Conservation (phyloP, 2,888 invertebrate genomes). For the Plebejus argus region DNA sequence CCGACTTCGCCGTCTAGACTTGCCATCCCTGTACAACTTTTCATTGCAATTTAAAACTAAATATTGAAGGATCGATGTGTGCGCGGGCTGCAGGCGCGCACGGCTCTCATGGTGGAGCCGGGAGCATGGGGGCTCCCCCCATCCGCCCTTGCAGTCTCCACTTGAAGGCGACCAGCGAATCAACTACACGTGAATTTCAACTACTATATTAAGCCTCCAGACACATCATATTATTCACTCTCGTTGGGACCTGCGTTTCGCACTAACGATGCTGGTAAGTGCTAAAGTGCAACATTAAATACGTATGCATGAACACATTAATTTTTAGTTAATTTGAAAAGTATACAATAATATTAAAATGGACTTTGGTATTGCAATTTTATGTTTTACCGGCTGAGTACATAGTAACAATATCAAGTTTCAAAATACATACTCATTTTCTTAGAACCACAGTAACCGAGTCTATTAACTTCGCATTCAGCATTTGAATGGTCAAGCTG, state of each 20-base stretch:
- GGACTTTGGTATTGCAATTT: neutral
- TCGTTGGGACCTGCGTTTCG: constrained; percentile 39
- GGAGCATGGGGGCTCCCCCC: constrained; percentile 43
- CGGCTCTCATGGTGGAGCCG: constrained; percentile 35
- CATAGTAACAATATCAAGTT: neutral
- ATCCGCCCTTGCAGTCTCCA: constrained; percentile 53
- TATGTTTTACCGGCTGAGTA: neutral
- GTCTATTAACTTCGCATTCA: neutral
- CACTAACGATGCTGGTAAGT: constrained; percentile 30
- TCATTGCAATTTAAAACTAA: constrained; percentile 36
- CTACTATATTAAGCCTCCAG: constrained; percentile 45
- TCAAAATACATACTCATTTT: neutral
- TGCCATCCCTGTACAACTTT: constrained; percentile 5
- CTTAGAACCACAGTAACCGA: neutral
- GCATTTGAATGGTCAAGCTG: neutral
- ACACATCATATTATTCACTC: constrained; percentile 43
- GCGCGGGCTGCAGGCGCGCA: constrained; percentile 38
- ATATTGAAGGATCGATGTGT: constrained; percentile 42
- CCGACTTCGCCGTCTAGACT: constrained; percentile 21
- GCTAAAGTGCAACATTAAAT: constrained; percentile 43
- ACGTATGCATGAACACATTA: neutral
- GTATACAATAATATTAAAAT: neutral
- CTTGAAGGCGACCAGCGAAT: constrained; percentile 47
- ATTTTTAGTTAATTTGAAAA: neutral
- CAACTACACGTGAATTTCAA: constrained; percentile 48